Conservation (phyloP, 1,140 invertebrate genomes). For the Venturia canescens region DNA sequence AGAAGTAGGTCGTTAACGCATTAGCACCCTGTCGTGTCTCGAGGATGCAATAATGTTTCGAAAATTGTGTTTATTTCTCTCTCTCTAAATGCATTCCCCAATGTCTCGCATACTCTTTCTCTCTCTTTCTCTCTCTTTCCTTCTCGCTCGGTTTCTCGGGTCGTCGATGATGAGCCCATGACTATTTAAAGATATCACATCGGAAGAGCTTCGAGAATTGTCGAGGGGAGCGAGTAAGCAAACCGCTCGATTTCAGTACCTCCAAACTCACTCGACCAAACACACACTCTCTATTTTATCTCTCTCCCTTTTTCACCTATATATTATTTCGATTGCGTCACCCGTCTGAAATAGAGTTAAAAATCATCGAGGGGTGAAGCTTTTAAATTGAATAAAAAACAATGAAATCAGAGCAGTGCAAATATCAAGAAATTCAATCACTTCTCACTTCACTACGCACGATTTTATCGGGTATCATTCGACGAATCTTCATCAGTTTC, state of each 20-base stretch:
- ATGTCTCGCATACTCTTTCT: not conserved
- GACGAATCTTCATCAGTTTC: no score
- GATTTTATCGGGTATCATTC: no score
- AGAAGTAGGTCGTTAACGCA: constrained; percentile 40
- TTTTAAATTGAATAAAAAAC: constrained; percentile 20
- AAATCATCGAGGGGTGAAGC: not conserved
- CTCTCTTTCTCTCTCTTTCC: not conserved
- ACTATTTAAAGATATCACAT: constrained; percentile 51
- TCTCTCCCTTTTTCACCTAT: constrained; percentile 1
- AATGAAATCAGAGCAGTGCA: not conserved
- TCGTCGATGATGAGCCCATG: constrained; percentile 34
- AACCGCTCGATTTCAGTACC: constrained; percentile 29
- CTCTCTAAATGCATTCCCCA: not conserved
- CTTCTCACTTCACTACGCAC: no score
- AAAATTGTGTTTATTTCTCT: not conserved
- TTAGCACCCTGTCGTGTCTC: constrained; percentile 36
- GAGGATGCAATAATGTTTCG: constrained; percentile 31
- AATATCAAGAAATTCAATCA: not conserved
- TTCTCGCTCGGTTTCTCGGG: not conserved
- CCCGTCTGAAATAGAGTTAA: constrained; percentile 8
- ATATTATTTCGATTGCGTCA: constrained; percentile 8
- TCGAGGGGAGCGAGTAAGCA: not conserved
- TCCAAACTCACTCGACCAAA: constrained; percentile 18
- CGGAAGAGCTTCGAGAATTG: constrained; percentile 13
- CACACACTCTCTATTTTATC: not conserved